phyloP scores from a whole-genome alignment of 2,888 invertebrate genomes.

The Tetragonisca angustula region DNA sequence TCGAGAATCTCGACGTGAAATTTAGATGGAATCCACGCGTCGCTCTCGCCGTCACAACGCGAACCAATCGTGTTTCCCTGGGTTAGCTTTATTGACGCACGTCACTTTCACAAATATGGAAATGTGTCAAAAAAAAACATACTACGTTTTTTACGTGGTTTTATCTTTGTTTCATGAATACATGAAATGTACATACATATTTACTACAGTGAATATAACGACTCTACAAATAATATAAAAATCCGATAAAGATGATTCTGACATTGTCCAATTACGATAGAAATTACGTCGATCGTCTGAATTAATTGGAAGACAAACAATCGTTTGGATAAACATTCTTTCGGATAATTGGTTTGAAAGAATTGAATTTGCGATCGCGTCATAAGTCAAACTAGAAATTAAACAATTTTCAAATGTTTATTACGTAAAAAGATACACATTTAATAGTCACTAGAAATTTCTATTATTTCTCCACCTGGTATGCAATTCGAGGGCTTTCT shows the following conservation, averaged over 20 bases:
- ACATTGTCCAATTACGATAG: not conserved
- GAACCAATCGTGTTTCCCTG: conserved; percentile 5
- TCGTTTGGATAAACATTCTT: too few relatives aligned
- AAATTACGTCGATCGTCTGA: too few relatives aligned
- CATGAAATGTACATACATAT: not conserved
- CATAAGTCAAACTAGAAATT: too few relatives aligned
- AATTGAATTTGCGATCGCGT: too few relatives aligned
- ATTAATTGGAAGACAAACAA: too few relatives aligned
- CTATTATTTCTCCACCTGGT: too few relatives aligned
- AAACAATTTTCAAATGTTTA: too few relatives aligned
- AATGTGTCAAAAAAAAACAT: conserved; percentile 12
- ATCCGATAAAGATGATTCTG: not conserved
- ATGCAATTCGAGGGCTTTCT: too few relatives aligned
- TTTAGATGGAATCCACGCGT: conserved; percentile 10
- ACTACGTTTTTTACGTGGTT: conserved; percentile 6
- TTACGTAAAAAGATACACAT: too few relatives aligned
- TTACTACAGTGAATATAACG: not conserved
- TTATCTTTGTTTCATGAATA: not conserved
- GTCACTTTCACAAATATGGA: conserved; percentile 2
- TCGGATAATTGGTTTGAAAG: too few relatives aligned
- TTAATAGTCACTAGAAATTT: too few relatives aligned
- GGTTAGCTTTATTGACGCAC: conserved; percentile 13
- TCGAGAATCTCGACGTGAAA: conserved; percentile 17
- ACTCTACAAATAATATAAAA: not conserved
- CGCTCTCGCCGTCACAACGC: not conserved